Conservation (phyloP, 2,888 invertebrate genomes). For the Agrotis clavis region DNA sequence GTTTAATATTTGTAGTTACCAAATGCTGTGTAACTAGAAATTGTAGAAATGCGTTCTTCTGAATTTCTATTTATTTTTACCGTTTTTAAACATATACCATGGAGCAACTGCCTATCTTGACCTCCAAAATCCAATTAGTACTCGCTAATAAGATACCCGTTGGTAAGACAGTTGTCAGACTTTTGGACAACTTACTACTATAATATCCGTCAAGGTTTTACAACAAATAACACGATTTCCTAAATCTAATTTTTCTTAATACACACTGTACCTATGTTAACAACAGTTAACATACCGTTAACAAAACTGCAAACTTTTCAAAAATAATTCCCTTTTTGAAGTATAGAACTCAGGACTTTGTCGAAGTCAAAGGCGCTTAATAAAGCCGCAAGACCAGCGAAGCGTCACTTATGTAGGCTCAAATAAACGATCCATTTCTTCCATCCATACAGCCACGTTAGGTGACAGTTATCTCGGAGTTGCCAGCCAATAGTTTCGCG, state of each 20-base stretch:
- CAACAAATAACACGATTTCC: too few species aligned
- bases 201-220: too few species aligned
- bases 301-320: conserved; percentile 13
- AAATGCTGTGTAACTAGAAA: too few species aligned
- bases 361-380: conserved; percentile 46
- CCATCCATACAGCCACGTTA: conserved; percentile 27
- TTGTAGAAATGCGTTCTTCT: too few species aligned
- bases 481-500: conserved; percentile 54
- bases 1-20: too few species aligned
- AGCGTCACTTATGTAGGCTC: conserved; percentile 47
- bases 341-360: conserved; percentile 26
- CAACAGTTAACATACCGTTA: not conserved
- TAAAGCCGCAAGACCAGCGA: conserved; percentile 30
- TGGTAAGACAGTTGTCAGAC: too few species aligned
- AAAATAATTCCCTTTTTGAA: conserved; percentile 15
- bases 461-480: conserved; percentile 61
- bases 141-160: too few species aligned
- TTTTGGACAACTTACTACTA: too few species aligned
- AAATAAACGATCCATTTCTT: conserved; percentile 61
- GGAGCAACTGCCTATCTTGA: too few species aligned
- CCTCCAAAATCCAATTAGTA: too few species aligned
- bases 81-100: too few species aligned
- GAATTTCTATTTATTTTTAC: too few species aligned
- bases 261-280: not conserved
- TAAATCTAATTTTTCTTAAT: not conserved